phyloP scores from a whole-genome alignment of 2,113 vertebrate genomes.

The Speoplatyrhinus poulsoni region DNA sequence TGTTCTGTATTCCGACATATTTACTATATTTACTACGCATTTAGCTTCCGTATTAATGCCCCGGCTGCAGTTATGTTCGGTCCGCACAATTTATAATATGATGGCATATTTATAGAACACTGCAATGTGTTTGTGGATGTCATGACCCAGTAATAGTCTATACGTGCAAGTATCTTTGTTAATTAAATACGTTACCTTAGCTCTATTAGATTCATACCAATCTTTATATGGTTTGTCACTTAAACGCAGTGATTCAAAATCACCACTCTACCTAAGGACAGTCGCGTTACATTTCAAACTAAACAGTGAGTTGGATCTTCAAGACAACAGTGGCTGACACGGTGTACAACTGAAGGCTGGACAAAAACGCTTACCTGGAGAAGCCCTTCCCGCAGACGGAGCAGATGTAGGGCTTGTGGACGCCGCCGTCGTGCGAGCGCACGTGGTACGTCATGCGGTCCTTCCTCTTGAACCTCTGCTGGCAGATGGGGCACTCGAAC shows the following conservation, averaged over 20 bases:
- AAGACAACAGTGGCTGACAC: neutral
- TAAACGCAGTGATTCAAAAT: slow-evolving; percentile 9
- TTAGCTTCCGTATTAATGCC: too few species aligned
- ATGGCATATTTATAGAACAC: too few species aligned
- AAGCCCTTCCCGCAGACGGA: slow-evolving; percentile 98
- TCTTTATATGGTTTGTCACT: neutral
- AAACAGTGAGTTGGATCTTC: neutral
- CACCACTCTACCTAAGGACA: neutral
- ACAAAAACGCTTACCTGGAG: slow-evolving; percentile 83
- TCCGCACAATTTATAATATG: too few species aligned
- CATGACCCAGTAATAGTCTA: too few species aligned
- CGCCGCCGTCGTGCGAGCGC: slow-evolving; percentile 94
- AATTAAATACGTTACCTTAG: neutral
- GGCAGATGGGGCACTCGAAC: slow-evolving; percentile 96
- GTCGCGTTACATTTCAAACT: neutral
- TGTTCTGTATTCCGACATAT: too few species aligned
- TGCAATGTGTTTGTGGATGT: too few species aligned
- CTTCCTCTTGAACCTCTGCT: slow-evolving; percentile 98
- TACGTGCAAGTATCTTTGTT: too few species aligned
- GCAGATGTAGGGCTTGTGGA: slow-evolving; percentile 98
- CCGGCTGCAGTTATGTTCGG: too few species aligned
- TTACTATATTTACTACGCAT: too few species aligned
- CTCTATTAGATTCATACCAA: neutral
- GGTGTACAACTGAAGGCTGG: neutral
- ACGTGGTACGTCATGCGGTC: slow-evolving; percentile 99